A percentile compares a stretch with the other conserved stretches of the same genome.
phyloP scores from a whole-genome alignment of 2,797 vertebrate genomes.

The Eulemur mongoz region DNA sequence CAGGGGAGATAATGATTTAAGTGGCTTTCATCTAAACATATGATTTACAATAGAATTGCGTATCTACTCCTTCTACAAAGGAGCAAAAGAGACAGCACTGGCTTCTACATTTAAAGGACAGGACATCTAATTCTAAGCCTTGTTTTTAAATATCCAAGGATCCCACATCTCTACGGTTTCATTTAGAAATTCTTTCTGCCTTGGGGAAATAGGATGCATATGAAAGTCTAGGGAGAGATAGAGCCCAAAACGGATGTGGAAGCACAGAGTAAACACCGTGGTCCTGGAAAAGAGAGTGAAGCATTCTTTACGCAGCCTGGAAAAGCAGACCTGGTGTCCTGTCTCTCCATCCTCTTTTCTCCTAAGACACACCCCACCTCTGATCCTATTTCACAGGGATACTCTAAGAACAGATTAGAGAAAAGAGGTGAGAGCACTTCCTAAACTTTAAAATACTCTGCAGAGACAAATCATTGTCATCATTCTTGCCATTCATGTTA shows the following conservation, averaged over 20 bases:
- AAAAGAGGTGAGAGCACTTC: accelerated
- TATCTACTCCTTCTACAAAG: neutral
- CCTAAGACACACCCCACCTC: neutral
- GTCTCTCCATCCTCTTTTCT: neutral
- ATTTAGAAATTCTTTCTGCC: neutral
- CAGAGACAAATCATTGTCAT: neutral
- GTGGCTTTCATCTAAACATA: slow-evolving; percentile 53
- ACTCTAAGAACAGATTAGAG: neutral
- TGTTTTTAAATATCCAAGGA: neutral
- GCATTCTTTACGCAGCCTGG: neutral
- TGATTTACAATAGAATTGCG: neutral
- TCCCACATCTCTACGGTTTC: slow-evolving; percentile 33
- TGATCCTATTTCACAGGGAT: neutral
- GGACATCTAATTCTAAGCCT: neutral
- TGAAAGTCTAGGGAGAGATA: neutral
- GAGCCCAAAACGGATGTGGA: neutral
- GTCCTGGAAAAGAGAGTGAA: neutral
- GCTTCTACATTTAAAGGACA: neutral
- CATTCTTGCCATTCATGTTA: neutral
- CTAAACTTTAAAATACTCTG: neutral
- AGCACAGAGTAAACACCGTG: neutral
- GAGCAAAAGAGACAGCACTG: neutral
- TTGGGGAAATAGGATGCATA: neutral
- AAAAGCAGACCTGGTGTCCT: neutral
- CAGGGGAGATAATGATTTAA: slow-evolving; percentile 57